Evolutionary conservation across 2,113 vertebrate species (phyloP).

Genomic region (Scartelaos histophorus): DNA sequence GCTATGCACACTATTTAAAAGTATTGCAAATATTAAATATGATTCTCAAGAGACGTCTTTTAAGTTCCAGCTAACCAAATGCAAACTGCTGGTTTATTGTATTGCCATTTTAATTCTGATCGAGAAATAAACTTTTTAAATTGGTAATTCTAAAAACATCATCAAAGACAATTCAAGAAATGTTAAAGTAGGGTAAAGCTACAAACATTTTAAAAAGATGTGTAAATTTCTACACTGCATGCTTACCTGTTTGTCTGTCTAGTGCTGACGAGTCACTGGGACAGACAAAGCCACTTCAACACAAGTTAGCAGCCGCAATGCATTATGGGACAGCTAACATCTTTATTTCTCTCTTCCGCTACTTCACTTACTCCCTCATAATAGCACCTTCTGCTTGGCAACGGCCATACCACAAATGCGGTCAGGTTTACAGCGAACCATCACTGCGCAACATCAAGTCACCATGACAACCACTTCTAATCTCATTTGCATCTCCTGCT

Average conservation of each 20-base stretch:
- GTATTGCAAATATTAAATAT: not conserved
- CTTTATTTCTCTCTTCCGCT: conserved; percentile 55
- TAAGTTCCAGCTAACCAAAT: too few relatives aligned
- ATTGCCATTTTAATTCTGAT: too few relatives aligned
- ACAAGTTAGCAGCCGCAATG: conserved; percentile 67
- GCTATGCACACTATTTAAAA: too few relatives aligned
- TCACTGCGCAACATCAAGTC: conserved; percentile 73
- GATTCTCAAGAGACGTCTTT: too few relatives aligned
- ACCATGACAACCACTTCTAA: conserved; percentile 73
- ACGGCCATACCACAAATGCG: conserved; percentile 72
- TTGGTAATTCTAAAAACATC: not conserved
- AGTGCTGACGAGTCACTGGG: conserved; percentile 67
- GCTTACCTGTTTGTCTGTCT: conserved; percentile 74
- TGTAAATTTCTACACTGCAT: conserved; percentile 10
- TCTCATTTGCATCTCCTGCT: conserved; percentile 75
- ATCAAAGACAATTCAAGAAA: not conserved
- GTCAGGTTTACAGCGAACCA: conserved; percentile 69
- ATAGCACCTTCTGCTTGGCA: conserved; percentile 74
- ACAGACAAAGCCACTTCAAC: conserved; percentile 61
- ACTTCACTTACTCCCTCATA: conserved; percentile 61
- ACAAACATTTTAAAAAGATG: not conserved
- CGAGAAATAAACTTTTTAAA: not conserved
- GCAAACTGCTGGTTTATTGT: too few relatives aligned
- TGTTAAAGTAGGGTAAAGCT: not conserved
- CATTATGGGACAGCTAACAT: conserved; percentile 70